Base-by-base conservation (phyloP, 2,888 invertebrate genomes). In the Drosophila borborema region DNA sequence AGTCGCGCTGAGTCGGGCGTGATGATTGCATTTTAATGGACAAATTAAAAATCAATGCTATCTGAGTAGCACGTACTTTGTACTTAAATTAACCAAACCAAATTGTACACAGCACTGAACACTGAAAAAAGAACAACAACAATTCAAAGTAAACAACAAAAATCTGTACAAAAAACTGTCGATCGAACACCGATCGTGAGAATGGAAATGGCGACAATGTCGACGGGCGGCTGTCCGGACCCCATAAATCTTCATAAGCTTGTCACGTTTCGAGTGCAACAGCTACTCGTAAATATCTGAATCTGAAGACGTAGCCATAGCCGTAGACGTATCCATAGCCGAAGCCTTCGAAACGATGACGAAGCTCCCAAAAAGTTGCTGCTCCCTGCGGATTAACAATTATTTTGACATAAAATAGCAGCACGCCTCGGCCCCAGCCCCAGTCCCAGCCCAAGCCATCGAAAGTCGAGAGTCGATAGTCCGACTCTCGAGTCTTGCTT, bases 221-320 rank as follows among this genome's bases (percentile, higher is more conserved):
- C 73, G 83, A 74, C 70, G 66, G 67, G 72, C 74, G 81, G 59
- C 71, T 20, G 34, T 31, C 85, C 80, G 90, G 91, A 91, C 90
- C 80, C 89, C 77, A 91, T 91, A 91, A 91, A 92, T 91, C 91
- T 91, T 91, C 91, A 91, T 90, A 91, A 91, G 89, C 91, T 89
- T 91, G 92, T 91, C 91, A 91, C 92, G 91, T 91, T 91, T 91
- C 86, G 81, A 91, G 90, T 91, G 87, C 92, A 91, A 90, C 89
- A 86, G 86, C 89, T 79, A 87, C 86, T 87, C 87, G 90, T 90
- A 91, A 91, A 91, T 91, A 89, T 88, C 77, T 82, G 76, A 60
- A 58, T 58, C 66, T 63, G 58, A 69, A 49, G 65, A 28, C 51
- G 74, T 46, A 60, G 64, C 23, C 28, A 41, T 40, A 41, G 28